phyloP scores from a whole-genome alignment of 2,113 vertebrate species.

The Apus apus region DNA sequence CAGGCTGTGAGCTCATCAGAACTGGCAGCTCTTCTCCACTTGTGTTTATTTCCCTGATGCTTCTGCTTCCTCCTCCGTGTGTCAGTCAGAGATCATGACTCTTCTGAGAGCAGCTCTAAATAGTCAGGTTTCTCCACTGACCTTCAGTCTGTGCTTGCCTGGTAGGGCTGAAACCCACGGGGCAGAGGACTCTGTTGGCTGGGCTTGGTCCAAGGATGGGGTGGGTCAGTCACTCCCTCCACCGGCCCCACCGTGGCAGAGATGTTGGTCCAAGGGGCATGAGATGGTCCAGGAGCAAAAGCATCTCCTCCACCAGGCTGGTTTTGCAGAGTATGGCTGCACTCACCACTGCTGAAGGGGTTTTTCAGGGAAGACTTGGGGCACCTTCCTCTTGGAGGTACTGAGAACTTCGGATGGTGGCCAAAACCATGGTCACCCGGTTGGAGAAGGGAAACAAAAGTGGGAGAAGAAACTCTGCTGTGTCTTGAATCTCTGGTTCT shows the following conservation, averaged over 20 bases:
- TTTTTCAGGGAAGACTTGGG: background rate
- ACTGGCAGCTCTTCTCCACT: background rate
- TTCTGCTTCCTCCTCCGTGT: background rate
- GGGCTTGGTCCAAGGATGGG: background rate
- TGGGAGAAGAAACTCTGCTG: background rate
- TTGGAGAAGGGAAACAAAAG: background rate
- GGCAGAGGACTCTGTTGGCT: background rate
- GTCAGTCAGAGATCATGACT: background rate
- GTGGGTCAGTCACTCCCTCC: background rate
- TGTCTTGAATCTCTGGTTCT: background rate
- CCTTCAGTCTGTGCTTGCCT: rapidly evolving
- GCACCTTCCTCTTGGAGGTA: background rate
- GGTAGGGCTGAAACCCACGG: background rate
- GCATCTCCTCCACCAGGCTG: background rate
- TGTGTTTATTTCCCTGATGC: background rate
- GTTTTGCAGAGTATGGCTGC: rapidly evolving
- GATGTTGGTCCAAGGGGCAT: background rate
- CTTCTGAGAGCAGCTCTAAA: background rate
- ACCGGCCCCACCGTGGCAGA: rapidly evolving
- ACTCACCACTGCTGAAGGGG: rapidly evolving
- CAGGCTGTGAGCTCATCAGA: background rate
- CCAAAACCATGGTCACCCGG: background rate
- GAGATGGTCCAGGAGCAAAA: background rate
- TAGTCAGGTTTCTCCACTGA: background rate
- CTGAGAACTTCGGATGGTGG: background rate